These are phyloP conservation scores for Phalangium opilio DNA, from an alignment of 2,888 invertebrate species.

Conservation along the genomic window DNA sequence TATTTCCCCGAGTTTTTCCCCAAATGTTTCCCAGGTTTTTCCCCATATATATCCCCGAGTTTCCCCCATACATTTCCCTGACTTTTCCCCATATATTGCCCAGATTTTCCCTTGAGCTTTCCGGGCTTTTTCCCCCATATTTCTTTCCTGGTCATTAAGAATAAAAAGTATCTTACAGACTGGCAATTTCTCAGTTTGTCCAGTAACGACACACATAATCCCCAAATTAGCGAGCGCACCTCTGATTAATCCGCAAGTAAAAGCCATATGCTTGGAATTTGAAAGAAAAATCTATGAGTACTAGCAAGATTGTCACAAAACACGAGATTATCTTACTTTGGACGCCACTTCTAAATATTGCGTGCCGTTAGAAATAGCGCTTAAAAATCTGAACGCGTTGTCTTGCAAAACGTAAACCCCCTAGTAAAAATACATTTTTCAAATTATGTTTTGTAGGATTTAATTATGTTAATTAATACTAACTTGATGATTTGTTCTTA, in stretches of 20 bases:
- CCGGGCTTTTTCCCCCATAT: too few relatives aligned
- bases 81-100: too few relatives aligned
- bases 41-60: too few relatives aligned
- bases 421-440: constrained; percentile 41
- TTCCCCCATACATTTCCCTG: too few relatives aligned
- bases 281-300: constrained; percentile 27
- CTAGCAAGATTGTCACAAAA: background rate
- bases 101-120: too few relatives aligned
- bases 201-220: constrained; percentile 82
- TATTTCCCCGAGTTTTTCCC: too few relatives aligned
- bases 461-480: too few relatives aligned
- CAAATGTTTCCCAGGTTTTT: too few relatives aligned
- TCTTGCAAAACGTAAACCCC: constrained; percentile 96
- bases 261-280: constrained; percentile 82
- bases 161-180: constrained; percentile 49
- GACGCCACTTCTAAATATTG: constrained; percentile 86
- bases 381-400: constrained; percentile 78
- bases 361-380: constrained; percentile 68
- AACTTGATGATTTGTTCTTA: constrained; percentile 76
- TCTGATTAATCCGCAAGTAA: constrained; percentile 86
- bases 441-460: constrained; percentile 2
- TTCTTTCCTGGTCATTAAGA: too few relatives aligned
- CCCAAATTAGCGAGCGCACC: constrained; percentile 91
- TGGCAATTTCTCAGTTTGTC: constrained; percentile 82
- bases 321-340: constrained; percentile 40